These are phyloP conservation scores for Cephus nigrinus DNA, from an alignment of 2,888 invertebrate genomes.

Conservation along the genomic window DNA sequence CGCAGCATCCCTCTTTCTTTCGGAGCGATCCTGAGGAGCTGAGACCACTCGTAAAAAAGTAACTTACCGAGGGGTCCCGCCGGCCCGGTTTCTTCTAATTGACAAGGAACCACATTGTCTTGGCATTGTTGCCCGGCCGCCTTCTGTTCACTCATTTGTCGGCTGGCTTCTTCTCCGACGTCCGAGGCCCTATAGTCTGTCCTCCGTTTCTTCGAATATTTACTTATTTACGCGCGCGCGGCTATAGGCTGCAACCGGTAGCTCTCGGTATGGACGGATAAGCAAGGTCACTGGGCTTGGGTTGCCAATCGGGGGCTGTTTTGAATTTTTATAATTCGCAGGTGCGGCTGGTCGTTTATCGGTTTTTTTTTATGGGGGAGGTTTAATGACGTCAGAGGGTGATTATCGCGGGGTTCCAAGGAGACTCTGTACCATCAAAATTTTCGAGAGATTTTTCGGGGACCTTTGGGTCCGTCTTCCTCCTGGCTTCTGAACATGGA, in stretches of 20 bases:
- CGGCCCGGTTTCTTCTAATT: conserved; percentile 46
- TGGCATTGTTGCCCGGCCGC: neutral
- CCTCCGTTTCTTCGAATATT: neutral
- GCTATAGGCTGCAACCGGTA: neutral
- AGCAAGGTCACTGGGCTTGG: too few species aligned
- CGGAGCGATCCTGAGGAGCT: neutral
- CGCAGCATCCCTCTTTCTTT: conserved; percentile 7
- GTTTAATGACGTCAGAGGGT: too few species aligned
- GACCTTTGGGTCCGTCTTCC: neutral
- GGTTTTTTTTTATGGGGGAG: neutral
- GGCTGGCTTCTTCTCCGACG: neutral
- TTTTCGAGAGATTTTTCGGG: neutral
- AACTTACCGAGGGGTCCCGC: neutral
- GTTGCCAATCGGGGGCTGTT: too few species aligned
- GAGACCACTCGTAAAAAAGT: conserved; percentile 2
- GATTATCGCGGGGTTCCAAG: too few species aligned
- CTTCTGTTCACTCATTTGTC: neutral
- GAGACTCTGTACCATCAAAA: neutral
- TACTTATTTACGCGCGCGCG: neutral
- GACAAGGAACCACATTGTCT: conserved; percentile 59
- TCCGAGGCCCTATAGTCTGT: neutral
- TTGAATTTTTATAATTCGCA: too few species aligned
- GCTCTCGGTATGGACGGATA: neutral
- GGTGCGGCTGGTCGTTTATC: neutral
- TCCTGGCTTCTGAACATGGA: neutral